These are phyloP conservation scores for Calycopis cecrops DNA, from an alignment of 1,140 invertebrate species.

Conservation along the genomic window DNA sequence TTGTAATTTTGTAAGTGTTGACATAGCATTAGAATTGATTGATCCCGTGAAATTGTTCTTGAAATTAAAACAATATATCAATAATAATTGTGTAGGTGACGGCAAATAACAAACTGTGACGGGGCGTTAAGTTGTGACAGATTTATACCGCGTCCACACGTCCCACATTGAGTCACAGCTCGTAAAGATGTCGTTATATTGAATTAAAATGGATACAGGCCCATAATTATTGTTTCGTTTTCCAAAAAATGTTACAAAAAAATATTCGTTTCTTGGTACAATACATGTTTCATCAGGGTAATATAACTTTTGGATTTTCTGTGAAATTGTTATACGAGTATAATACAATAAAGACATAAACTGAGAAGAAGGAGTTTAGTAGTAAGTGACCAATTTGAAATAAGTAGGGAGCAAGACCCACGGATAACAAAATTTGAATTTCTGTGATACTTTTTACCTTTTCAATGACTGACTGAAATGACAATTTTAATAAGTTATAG, in stretches of 20 bases:
- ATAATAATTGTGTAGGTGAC: conserved; percentile 49
- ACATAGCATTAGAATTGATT: too few relatives aligned
- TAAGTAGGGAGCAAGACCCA: too few relatives aligned
- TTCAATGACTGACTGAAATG: too few relatives aligned
- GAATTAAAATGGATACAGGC: conserved; percentile 43
- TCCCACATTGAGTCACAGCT: conserved; percentile 58
- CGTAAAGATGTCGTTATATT: conserved; percentile 64
- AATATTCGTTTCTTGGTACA: not conserved
- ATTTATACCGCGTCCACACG: conserved; percentile 60
- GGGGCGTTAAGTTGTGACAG: conserved; percentile 58
- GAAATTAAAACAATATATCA: conserved; percentile 7
- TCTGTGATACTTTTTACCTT: too few relatives aligned
- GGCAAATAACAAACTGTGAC: conserved; percentile 66
- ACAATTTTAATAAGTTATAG: too few relatives aligned
- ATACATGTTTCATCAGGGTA: not conserved
- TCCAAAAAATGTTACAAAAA: not conserved
- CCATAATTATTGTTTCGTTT: not conserved
- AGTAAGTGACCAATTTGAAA: too few relatives aligned
- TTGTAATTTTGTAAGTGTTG: too few relatives aligned
- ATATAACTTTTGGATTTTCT: not conserved
- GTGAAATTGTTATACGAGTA: not conserved
- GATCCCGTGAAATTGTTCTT: not conserved
- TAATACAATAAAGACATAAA: too few relatives aligned
- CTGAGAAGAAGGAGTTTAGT: too few relatives aligned
- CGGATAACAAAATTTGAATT: too few relatives aligned